phyloP scores from a whole-genome alignment of 1,140 invertebrate genomes.

The Drosophila biarmipes region DNA sequence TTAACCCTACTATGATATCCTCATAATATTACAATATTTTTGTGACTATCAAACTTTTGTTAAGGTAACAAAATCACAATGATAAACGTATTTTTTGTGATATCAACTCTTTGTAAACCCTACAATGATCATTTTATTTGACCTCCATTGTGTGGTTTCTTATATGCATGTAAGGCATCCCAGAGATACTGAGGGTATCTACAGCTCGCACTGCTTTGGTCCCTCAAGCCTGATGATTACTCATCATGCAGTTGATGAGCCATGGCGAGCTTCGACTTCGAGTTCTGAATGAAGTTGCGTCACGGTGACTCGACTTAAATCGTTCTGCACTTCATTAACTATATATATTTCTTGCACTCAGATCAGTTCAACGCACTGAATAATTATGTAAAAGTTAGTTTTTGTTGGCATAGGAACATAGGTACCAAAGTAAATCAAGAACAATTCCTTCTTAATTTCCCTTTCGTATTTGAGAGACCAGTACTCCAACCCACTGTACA shows the following conservation, averaged over 20 bases:
- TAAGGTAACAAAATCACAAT: too few species aligned
- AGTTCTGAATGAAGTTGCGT: slow-evolving; percentile 41
- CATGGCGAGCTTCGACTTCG: slow-evolving; percentile 30
- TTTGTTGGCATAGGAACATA: slow-evolving; percentile 4
- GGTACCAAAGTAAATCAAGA: slow-evolving; percentile 2
- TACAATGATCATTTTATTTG: background rate
- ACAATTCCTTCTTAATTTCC: background rate
- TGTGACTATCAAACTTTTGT: too few species aligned
- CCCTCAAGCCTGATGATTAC: slow-evolving; percentile 14
- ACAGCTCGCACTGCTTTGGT: slow-evolving; percentile 7
- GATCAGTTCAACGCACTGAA: slow-evolving; percentile 45
- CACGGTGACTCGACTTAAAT: slow-evolving; percentile 41
- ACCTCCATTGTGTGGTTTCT: background rate
- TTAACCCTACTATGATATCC: too few species aligned
- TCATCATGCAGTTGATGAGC: slow-evolving; percentile 40
- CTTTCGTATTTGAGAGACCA: background rate
- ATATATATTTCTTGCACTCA: slow-evolving; percentile 11
- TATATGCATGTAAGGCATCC: background rate
- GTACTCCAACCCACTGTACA: slow-evolving; percentile 4
- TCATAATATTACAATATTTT: too few species aligned
- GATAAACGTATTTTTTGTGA: too few species aligned
- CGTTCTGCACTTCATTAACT: slow-evolving; percentile 16
- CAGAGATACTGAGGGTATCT: background rate
- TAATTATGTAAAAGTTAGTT: slow-evolving; percentile 12
- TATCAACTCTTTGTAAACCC: too few species aligned